Base-by-base conservation (phyloP, 30 jellyfish, hydroid and myxozoan species). In the Aurelia sp. region DNA sequence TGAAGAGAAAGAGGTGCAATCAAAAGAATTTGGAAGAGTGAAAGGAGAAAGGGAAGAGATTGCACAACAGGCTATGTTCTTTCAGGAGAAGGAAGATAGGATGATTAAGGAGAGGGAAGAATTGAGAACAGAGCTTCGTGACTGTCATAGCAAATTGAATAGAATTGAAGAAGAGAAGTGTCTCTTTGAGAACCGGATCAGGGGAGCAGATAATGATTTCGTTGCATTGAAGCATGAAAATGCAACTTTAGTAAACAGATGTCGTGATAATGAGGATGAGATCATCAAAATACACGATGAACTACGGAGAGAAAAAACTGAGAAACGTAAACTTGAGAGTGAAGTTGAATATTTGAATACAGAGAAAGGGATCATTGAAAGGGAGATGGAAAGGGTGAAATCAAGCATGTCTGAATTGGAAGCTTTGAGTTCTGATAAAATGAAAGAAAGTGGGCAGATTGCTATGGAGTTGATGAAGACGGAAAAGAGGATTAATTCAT, bases 381-480 rank as follows among this genome's bases (percentile, higher is more conserved):
- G 62, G 18, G 89, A 86, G 48, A 9, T 76, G 23, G 89, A 86
- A 51, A 53, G 61, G 33, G 16, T 76, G 58, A 86, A 74, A 0
- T 12, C 58, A 22, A 78, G 58, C 22, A 78, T 74, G 41, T 37
- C 73, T 21, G 96, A 86, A 18, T 78, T 86, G 50, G 90, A 86
- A 50, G 86, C 90, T 5, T 48, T 86, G 79, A 86, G 82, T 21
- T 68, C 87, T 6, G 96, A 78, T 23, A 86, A 76, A 19, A 86
- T 86, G 90, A 75, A 86, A 37, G 96, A 86, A 58, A 76, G 85
- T 69, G 96, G 96, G 27, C 82, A 75, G 62, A 60, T 75, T 41
- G 74, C 90, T 8, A 64, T 86, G 37, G 96, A 86, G 73, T 50
- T 86, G 74, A 74, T 86, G 89, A 77, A 67, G 13, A 58, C 84